phyloP scores from a whole-genome alignment of 2,797 vertebrate species.

The Platyrinchus mystaceus region DNA sequence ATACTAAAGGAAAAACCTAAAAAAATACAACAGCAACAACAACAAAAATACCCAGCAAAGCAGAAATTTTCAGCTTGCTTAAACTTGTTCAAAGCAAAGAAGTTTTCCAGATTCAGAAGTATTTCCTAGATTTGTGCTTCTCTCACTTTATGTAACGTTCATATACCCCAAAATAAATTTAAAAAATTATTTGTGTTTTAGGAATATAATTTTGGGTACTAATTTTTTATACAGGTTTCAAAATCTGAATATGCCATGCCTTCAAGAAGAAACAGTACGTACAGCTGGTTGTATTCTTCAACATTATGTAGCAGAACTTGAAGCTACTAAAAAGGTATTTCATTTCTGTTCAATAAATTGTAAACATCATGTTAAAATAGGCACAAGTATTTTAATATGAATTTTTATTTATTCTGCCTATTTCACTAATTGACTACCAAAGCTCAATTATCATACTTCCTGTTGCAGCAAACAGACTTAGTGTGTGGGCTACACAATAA shows the following conservation, averaged over 20 bases:
- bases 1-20: neutral
- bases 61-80: neutral
- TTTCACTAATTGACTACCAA: neutral
- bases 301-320: constrained; percentile 77
- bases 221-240: constrained; percentile 73
- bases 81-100: neutral
- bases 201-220: neutral
- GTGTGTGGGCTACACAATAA: neutral
- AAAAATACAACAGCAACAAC: neutral
- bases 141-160: neutral
- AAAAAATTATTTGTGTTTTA: neutral
- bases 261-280: constrained; percentile 71
- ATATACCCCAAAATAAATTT: neutral
- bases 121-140: neutral
- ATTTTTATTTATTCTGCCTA: neutral
- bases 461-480: neutral
- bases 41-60: neutral
- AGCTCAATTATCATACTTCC: neutral
- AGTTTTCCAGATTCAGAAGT: neutral
- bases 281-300: constrained; percentile 76
- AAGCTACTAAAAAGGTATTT: constrained; percentile 79
- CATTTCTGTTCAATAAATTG: neutral
- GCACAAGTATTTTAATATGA: neutral
- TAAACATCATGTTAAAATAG: neutral
- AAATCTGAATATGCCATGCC: constrained; percentile 80